Base-by-base conservation (phyloP, 2,888 invertebrate species). In the Drosophila pegasa region DNA sequence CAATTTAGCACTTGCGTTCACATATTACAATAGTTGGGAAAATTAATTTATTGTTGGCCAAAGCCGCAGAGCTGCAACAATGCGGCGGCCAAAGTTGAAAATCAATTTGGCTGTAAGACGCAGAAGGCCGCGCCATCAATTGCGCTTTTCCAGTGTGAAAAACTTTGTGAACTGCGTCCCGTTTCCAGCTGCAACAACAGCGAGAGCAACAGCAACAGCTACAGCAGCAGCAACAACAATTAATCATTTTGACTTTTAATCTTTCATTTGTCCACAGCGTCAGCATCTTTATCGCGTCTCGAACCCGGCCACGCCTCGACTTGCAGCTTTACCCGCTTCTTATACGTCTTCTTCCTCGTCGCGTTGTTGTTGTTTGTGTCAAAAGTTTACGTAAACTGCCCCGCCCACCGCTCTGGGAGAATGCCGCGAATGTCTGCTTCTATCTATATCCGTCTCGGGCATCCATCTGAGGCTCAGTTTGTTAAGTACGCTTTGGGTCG, bases 211-310 rank as follows among this genome's bases (percentile, higher is more conserved):
- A 55, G 72, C 61, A 69, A 29, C 55, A 59, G 10, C 41, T 20
- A 5, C 22, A 33, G 18, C 22, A 55, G 8, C 69, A 58, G 22
- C 58, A 60, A 77, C 68, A 78, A 80, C 73, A 80, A 80, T 80
- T 80, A 80, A 80, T 80, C 80, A 80, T 80, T 80, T 78, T 78
- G 80, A 78, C 80, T 80, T 80, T 80, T 80, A 80, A 80, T 80
- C 80, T 80, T 80, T 78, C 80, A 80, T 80, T 80, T 80, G 80
- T 80, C 80, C 78, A 70, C 63, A 71, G 57, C 70, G 77, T 68
- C 74, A 55, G 74, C 69, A 69, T 75, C 78, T 78, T 78, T 78
- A 78, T 78, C 77, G 78, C 74, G 66, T 72, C 70, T 73, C 57
- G 59, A 43, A 41, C 67, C 63, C 71, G 52, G 71, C 78, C 65